Base-by-base conservation (phyloP, 30 jellyfish, hydroid and myxozoan genomes). In the Sanderia malayensis region DNA sequence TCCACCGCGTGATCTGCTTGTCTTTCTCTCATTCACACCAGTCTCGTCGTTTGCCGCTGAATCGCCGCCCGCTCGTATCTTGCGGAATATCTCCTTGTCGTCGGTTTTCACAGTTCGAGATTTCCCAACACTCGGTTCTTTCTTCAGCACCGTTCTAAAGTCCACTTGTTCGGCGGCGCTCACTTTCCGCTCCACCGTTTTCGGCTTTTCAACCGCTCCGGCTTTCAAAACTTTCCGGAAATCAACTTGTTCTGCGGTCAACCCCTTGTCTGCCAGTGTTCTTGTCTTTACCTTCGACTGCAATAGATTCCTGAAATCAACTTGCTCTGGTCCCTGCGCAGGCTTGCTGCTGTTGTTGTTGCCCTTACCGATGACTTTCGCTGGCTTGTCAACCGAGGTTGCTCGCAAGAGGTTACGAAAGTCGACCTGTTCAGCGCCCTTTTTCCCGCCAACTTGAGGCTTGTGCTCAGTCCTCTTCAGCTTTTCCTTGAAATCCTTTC, bases 401-500 rank as follows among this genome's bases (percentile, higher is more conserved):
- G 79, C 24, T 29, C 88, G 88, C 30, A 92, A 58, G 20, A 82
- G 86, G 0, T 87, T 71, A 22, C 98, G 79, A 71, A 92, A 92
- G 70, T 92, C 98, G 1, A 92, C 98, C 67, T 92, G 98, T 70
- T 92, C 98, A 4, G 84, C 65, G 17, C 96, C 95, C 53, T 52
- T 76, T n/a, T 86, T 75, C 21, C 70, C 67, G 0, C 68, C 61
- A 8, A 46, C 74, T 33, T 47, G 69, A 29, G 41, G 37, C 66
- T 28, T 34, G 23, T 70, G 64, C n/a, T 76, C 87, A 58, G 86
- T 66, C 76, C 73, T 92, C 53, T 79, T 77, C 1, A 92, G 82
- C 72, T 85, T 73, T n/a, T 79, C 92, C 58, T 92, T 92, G 73
- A 92, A 92, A 32, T 74, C 93, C 65, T 72, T 61, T 6, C 95